Evolutionary conservation across 2,888 invertebrate genomes (phyloP).

Genomic region (Euproctis similis): DNA sequence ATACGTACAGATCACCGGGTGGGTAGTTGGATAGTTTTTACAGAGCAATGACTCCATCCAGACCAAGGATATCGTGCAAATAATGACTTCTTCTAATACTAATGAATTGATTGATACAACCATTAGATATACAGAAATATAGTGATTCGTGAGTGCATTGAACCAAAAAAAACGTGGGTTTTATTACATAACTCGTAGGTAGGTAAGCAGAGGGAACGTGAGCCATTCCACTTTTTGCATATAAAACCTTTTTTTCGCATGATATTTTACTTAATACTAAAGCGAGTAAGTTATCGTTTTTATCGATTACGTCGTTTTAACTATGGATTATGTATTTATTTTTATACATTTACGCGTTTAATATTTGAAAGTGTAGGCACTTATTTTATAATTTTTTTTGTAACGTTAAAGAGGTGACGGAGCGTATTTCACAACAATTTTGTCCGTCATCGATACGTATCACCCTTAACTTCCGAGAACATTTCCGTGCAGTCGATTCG

Average conservation of each 20-base stretch:
- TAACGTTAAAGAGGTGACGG: no score
- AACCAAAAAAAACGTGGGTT: constrained; percentile 71
- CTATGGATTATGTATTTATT: constrained; percentile 10
- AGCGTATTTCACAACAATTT: no score
- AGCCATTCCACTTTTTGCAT: constrained; percentile 54
- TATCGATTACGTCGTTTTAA: constrained; percentile 36
- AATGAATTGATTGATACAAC: constrained; percentile 56
- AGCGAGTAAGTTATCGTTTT: constrained; percentile 53
- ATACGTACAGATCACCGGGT: constrained; percentile 8
- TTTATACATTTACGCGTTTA: no score
- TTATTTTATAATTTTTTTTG: no score
- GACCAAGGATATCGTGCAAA: constrained; percentile 39
- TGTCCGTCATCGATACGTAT: no score
- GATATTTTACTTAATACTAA: constrained; percentile 46
- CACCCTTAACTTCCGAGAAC: no score
- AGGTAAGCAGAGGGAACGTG: constrained; percentile 41
- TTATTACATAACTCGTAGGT: constrained; percentile 60
- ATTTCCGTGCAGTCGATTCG: no score
- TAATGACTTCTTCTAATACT: constrained; percentile 41
- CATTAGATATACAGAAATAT: constrained; percentile 57
- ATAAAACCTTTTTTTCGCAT: constrained; percentile 45
- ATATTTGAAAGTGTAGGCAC: no score
- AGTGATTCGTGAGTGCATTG: constrained; percentile 68
- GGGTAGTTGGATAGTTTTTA: constrained; percentile 24
- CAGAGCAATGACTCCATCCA: constrained; percentile 17